These are phyloP conservation scores for Odontothrips loti DNA, from an alignment of 2,888 invertebrate species.

Conservation along the genomic window DNA sequence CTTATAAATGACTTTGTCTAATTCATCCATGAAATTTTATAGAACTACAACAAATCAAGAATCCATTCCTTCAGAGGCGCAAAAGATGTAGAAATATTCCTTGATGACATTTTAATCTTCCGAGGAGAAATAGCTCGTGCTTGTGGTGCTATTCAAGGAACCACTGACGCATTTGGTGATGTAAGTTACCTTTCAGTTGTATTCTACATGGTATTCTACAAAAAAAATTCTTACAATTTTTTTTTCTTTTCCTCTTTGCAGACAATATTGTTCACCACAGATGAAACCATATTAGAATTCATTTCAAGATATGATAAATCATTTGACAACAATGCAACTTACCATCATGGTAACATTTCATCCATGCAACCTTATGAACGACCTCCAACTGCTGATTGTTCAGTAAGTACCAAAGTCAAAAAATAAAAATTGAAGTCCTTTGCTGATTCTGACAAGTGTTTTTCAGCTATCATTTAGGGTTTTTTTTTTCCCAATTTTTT, in stretches of 20 bases:
- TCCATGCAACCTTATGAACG: conserved; percentile 52
- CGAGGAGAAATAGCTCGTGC: conserved; percentile 77
- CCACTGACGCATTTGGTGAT: conserved; percentile 65
- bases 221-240: neutral
- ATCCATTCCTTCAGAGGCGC: conserved; percentile 78
- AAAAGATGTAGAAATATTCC: conserved; percentile 61
- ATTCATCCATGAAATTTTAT: conserved; percentile 37
- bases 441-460: neutral
- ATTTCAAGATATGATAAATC: conserved; percentile 53
- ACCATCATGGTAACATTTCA: conserved; percentile 41
- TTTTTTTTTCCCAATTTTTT: conserved; percentile 23
- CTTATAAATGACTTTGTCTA: conserved; percentile 9
- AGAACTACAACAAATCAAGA: conserved; percentile 87
- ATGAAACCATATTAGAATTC: conserved; percentile 64
- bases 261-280: conserved; percentile 81
- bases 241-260: conserved; percentile 45
- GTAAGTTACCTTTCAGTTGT: conserved; percentile 49
- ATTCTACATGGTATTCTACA: neutral
- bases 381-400: conserved; percentile 58
- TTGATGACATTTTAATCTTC: conserved; percentile 68
- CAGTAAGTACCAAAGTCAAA: conserved; percentile 37
- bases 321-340: conserved; percentile 43
- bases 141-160: conserved; percentile 67
- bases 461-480: neutral
- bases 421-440: conserved; percentile 5